Base-by-base conservation (phyloP, 2,797 vertebrate genomes). In the Urosaurus nigricauda region DNA sequence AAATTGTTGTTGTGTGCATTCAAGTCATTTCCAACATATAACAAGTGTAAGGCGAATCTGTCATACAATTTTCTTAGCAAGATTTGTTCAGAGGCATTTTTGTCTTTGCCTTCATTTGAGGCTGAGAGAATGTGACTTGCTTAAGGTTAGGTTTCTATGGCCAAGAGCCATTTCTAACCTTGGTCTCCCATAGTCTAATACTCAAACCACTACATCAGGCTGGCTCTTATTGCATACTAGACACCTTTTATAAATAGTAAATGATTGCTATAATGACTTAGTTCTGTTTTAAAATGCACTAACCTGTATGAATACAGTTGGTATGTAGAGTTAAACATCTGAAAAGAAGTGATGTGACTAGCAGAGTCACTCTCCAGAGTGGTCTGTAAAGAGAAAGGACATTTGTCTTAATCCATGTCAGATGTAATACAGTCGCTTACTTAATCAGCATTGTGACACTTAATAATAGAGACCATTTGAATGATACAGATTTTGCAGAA, bases 271-370 rank as follows among this genome's bases (percentile, higher is more conserved):
- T 29, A 32, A 37, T 32, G 4, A 74, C 13, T 87, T 63, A 26
- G 43, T 40, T 73, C 7, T 37, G 19, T 51, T 87, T 79, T 40
- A 58, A 58, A 78, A 83, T 40, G 19, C 2, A 95, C 97, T 92
- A 95, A 99, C 98, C 98, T 99, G 97, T 99, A 98, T 0, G 98
- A 98, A 94, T 99, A 99, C 73, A 99, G 97, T 4, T 97, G 97
- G 95, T 98, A 98, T 87, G 97, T 98, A 87, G 68, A 96, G 95
- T 98, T 98, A 95, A 99, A 99, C 97, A 99, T 97, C 95, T 97
- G 96, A 94, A 99, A 97, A 1, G 97, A 98, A 0, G 97, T 98
- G 92, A 98, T 98, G 92, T 97, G 96, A 82, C 98, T 97, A 24
- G 97, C 89, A 0, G 98, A 97, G 0, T 98, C 98, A n/a, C 93